Evolutionary conservation across 1,140 invertebrate species (phyloP).

Genomic region (Dufourea novaeangliae): DNA sequence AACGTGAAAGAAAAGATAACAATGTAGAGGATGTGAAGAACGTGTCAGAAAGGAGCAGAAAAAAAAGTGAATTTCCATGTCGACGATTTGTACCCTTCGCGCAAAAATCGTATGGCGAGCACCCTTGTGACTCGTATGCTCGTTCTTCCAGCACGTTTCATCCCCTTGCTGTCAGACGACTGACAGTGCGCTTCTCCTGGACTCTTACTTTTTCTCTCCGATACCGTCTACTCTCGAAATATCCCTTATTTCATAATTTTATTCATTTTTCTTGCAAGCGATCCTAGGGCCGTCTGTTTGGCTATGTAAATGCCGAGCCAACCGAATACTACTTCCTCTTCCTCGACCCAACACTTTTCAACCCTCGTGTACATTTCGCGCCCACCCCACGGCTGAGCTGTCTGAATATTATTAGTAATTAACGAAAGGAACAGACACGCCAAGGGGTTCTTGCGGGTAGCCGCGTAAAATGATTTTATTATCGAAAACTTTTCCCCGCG

Average conservation of each 20-base stretch:
- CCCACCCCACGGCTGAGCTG: constrained; percentile 37
- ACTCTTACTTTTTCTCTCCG: constrained; percentile 35
- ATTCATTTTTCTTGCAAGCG: constrained; percentile 81
- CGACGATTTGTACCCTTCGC: constrained; percentile 69
- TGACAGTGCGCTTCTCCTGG: constrained; percentile 59
- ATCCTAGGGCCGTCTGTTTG: constrained; percentile 76
- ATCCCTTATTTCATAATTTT: constrained; percentile 77
- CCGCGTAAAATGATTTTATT: constrained; percentile 40
- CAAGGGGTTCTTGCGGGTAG: background rate
- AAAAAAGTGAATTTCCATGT: constrained; percentile 45
- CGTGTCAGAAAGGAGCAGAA: background rate
- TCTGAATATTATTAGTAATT: constrained; percentile 83
- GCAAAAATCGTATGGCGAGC: constrained; percentile 65
- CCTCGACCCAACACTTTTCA: constrained; percentile 30
- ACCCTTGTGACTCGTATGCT: constrained; percentile 51
- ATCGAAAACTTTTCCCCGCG: constrained; percentile 15
- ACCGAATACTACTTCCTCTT: constrained; percentile 44
- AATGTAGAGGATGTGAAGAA: background rate
- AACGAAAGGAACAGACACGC: constrained; percentile 65
- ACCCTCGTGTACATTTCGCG: constrained; percentile 43
- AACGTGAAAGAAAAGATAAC: background rate
- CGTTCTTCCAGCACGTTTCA: constrained; percentile 74
- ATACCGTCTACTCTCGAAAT: constrained; percentile 49
- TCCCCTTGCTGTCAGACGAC: constrained; percentile 69
- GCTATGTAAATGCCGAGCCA: constrained; percentile 78